Conservation (phyloP, 1,140 invertebrate genomes). For the Cyphomyrmex costatus region DNA sequence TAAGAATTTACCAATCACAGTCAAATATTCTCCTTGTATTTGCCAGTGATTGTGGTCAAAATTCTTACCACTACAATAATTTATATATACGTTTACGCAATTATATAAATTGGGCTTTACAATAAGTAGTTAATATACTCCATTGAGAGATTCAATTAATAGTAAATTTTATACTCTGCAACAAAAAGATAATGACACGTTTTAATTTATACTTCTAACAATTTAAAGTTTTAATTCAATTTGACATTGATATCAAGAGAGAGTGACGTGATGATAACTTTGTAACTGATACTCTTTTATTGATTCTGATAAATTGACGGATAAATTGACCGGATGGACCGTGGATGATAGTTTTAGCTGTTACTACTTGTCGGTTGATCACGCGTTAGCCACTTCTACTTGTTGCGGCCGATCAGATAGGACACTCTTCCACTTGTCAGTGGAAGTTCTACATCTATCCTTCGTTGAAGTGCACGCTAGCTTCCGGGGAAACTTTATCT, state of each 20-base stretch:
- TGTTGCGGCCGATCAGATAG: constrained; percentile 77
- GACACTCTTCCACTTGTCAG: constrained; percentile 33
- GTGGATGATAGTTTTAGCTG: not conserved
- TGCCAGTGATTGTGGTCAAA: too few species aligned
- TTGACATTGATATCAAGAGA: not conserved
- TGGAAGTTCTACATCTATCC: not conserved
- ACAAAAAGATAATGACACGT: not conserved
- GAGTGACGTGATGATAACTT: not conserved
- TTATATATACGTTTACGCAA: too few species aligned
- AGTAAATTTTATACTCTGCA: not conserved
- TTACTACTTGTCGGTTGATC: constrained; percentile 58
- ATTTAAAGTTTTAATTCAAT: constrained; percentile 19
- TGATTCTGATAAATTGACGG: too few species aligned
- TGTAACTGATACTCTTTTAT: not conserved
- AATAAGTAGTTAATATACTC: not conserved
- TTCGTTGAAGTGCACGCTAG: not conserved
- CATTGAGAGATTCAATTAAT: too few species aligned
- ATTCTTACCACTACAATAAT: too few species aligned
- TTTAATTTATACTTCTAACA: not conserved
- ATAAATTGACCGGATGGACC: not conserved
- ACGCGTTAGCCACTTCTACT: constrained; percentile 70
- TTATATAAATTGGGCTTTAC: too few species aligned
- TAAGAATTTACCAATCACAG: too few species aligned
- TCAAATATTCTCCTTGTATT: too few species aligned
- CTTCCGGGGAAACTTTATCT: constrained; percentile 43